These are phyloP conservation scores for Clinocottus analis DNA, from an alignment of 2,113 vertebrate species.

Conservation along the genomic window DNA sequence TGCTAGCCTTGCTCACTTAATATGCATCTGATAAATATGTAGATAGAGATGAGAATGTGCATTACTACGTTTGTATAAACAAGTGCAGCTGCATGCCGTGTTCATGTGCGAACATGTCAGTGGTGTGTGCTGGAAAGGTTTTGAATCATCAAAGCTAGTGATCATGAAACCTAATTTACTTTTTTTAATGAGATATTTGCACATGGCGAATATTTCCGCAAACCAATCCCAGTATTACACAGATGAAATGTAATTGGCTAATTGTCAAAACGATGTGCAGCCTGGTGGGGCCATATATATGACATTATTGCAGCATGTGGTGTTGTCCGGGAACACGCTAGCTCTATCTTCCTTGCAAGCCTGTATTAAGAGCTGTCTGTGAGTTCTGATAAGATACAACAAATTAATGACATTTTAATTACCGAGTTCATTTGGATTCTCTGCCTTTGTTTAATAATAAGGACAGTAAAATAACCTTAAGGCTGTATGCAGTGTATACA, in stretches of 20 bases:
- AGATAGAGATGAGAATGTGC: not conserved
- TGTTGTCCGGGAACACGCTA: slow-evolving; percentile 37
- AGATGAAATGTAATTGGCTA: slow-evolving; percentile 73
- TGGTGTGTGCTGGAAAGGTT: slow-evolving; percentile 39
- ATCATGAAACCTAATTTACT: slow-evolving; percentile 73
- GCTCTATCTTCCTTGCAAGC: slow-evolving; percentile 65
- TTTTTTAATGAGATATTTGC: slow-evolving; percentile 76
- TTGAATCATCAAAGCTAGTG: slow-evolving; percentile 54
- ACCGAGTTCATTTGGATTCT: slow-evolving; percentile 67
- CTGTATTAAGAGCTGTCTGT: slow-evolving; percentile 73
- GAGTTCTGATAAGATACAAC: slow-evolving; percentile 74
- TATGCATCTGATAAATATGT: slow-evolving; percentile 35
- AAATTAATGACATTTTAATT: slow-evolving; percentile 81
- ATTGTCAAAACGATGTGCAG: slow-evolving; percentile 66
- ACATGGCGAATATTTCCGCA: slow-evolving; percentile 50
- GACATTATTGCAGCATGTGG: slow-evolving; percentile 61
- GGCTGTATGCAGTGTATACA: slow-evolving; percentile 41
- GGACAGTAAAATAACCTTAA: slow-evolving; percentile 61
- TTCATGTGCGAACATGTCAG: slow-evolving; percentile 17
- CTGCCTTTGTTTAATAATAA: slow-evolving; percentile 70
- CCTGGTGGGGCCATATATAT: slow-evolving; percentile 52
- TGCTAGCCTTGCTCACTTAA: not conserved
- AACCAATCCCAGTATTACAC: slow-evolving; percentile 59
- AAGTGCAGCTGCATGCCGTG: not conserved
- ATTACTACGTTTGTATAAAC: slow-evolving; percentile 17